phyloP scores from a whole-genome alignment of 1,140 invertebrate species.

The Sweltsa coloradensis region DNA sequence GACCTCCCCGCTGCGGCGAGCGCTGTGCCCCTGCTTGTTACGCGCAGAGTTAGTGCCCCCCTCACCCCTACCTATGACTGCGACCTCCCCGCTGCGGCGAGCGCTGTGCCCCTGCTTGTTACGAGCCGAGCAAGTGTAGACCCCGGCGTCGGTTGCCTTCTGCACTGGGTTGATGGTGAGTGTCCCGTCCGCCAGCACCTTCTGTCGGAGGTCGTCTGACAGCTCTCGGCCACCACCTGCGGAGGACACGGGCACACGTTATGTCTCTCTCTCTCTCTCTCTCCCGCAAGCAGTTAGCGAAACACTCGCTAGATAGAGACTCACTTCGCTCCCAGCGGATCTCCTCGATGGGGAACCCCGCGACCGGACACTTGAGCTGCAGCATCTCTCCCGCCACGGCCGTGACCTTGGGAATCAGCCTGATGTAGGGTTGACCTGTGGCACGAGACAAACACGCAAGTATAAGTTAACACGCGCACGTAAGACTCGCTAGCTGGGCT shows the following conservation, averaged over 20 bases:
- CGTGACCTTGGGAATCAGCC: constrained; percentile 70
- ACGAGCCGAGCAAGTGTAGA: constrained; percentile 62
- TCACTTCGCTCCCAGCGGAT: constrained; percentile 67
- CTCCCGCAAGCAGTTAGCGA: no score
- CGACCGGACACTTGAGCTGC: constrained; percentile 70
- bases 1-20: constrained; percentile 55
- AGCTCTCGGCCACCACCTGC: constrained; percentile 52
- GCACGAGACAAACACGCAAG: background rate
- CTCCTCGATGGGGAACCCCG: constrained; percentile 70
- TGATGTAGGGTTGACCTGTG: constrained; percentile 68
- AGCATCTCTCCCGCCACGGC: constrained; percentile 70
- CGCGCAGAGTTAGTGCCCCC: constrained; percentile 60
- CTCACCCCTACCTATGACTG: constrained; percentile 55
- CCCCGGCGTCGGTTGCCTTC: constrained; percentile 58
- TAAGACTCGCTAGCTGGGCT: background rate
- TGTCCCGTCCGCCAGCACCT: constrained; percentile 58
- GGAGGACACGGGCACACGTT: no score
- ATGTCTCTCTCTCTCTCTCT: no score
- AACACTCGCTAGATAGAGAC: background rate
- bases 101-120: constrained; percentile 64
- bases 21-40: constrained; percentile 61
- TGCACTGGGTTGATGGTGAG: constrained; percentile 61
- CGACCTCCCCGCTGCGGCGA: constrained; percentile 54
- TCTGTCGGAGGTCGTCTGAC: constrained; percentile 69
- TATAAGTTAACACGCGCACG: no score